These are phyloP conservation scores for Mimas tiliae DNA, from an alignment of 2,888 invertebrate species.

Conservation along the genomic window DNA sequence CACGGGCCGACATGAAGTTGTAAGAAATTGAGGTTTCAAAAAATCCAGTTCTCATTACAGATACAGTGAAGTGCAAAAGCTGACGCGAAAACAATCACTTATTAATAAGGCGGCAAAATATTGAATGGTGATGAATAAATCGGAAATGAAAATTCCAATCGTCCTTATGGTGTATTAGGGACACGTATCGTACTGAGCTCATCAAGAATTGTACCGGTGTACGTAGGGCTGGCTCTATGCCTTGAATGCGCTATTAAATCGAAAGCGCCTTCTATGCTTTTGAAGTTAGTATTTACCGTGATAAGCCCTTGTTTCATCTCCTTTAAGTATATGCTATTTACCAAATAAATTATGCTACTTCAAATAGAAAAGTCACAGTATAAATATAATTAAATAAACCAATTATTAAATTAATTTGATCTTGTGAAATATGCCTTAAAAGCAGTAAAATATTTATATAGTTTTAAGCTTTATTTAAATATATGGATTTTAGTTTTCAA, in stretches of 20 bases:
- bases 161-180: constrained; percentile 63
- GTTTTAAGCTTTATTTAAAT: no score
- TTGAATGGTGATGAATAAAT: constrained; percentile 52
- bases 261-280: constrained; percentile 8
- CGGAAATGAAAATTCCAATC: constrained; percentile 58
- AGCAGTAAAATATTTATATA: no score
- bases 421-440: no score
- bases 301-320: no score
- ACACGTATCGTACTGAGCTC: constrained; percentile 48
- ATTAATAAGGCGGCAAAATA: constrained; percentile 70
- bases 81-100: constrained; percentile 77
- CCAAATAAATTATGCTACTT: no score
- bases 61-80: constrained; percentile 80
- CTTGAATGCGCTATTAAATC: constrained; percentile 24
- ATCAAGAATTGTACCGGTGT: constrained; percentile 16
- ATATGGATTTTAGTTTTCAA: no score
- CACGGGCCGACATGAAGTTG: constrained; percentile 44
- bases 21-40: constrained; percentile 58
- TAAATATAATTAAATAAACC: no score
- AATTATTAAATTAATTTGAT: no score
- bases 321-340: no score
- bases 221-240: constrained; percentile 24
- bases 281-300: background rate
- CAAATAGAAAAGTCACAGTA: no score
- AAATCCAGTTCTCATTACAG: constrained; percentile 66